Evolutionary conservation across 2,113 vertebrate species (phyloP), one percentile per base, ranked within the genome.

Genomic region (Collichthys lucidus): DNA sequence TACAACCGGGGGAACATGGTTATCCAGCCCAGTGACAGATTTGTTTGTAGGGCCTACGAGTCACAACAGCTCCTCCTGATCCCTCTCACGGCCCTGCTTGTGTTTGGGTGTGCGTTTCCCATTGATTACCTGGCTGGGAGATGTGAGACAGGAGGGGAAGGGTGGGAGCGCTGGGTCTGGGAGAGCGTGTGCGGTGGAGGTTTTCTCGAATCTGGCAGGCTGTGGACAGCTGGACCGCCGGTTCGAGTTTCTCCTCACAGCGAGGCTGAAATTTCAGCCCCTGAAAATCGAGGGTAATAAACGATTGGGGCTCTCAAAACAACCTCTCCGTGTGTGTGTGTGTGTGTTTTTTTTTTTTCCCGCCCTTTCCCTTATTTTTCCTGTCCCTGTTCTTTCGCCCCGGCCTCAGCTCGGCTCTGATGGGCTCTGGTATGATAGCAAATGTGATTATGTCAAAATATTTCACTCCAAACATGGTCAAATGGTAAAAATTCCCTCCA

Each of bases 231-330:
- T 95, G 95, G 94, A 89, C 91, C 91, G 24, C 64, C 46, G 80
- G 92, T 94, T 95, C 88, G 77, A 92, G 94, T 95, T 95, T 95
- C 95, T 84, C 61, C 82, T 88, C 92, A 88, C 85, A 87, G 88
- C 17, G 68, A 90, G 93, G 92, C 92, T 95, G 95, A 95, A 95
- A 96, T 96, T 95, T 95, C 94, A 95, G 74, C 90, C 92, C 82
- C 87, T 86, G 81, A 91, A 93, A 93, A 94, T 93, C 74, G 74
- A 88, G 92, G 87, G 85, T 92, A 94, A 95, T 93, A 95, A 95
- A 94, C 77, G 89, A 94, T 89, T 88, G 82, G 74, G 89, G 91
- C 90, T 91, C 84, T 93, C 77, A 92, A 92, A 93, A 92, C 92
- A 93, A 90, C 83, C 82, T 82, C 76, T 77, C 86, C 26, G 6